These are phyloP conservation scores for Rhyacophila brunnea DNA, from an alignment of 1,140 invertebrate species.

Conservation along the genomic window DNA sequence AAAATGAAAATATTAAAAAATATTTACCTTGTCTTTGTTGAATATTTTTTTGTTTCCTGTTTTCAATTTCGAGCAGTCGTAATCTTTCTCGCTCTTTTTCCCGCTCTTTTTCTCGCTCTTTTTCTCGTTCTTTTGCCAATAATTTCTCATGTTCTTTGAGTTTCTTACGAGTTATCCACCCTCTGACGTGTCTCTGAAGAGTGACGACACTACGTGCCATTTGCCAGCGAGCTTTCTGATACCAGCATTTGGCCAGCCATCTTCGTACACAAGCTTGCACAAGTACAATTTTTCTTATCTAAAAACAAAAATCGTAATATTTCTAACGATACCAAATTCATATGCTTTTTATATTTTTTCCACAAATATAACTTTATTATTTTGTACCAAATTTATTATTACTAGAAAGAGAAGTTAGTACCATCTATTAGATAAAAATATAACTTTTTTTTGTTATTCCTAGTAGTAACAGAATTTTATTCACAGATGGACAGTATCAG, in stretches of 20 bases:
- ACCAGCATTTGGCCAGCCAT: conserved; percentile 66
- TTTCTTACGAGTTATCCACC: conserved; percentile 61
- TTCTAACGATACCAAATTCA: too few relatives aligned
- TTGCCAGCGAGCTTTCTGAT: conserved; percentile 58
- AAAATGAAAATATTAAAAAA: too few relatives aligned
- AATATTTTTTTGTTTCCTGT: conserved; percentile 41
- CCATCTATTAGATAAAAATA: too few relatives aligned
- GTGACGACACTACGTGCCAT: conserved; percentile 66
- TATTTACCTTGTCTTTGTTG: conserved; percentile 22
- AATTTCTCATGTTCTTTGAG: conserved; percentile 47
- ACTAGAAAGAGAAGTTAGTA: too few relatives aligned
- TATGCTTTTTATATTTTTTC: too few relatives aligned
- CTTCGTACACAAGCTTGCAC: conserved; percentile 71
- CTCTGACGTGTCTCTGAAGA: conserved; percentile 64
- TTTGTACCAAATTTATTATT: too few relatives aligned
- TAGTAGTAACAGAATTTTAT: too few relatives aligned
- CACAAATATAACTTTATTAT: too few relatives aligned
- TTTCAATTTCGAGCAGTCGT: conserved; percentile 40
- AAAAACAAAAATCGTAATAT: conserved; percentile 32
- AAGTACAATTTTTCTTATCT: conserved; percentile 67
- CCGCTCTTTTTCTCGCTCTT: conserved; percentile 39
- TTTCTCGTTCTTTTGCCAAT: conserved; percentile 48
- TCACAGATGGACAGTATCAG: too few relatives aligned
- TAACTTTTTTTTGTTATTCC: too few relatives aligned
- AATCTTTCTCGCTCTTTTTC: conserved; percentile 37